These are phyloP conservation scores for Eriosoma lanigerum DNA, from an alignment of 1,140 invertebrate species.

Conservation along the genomic window DNA sequence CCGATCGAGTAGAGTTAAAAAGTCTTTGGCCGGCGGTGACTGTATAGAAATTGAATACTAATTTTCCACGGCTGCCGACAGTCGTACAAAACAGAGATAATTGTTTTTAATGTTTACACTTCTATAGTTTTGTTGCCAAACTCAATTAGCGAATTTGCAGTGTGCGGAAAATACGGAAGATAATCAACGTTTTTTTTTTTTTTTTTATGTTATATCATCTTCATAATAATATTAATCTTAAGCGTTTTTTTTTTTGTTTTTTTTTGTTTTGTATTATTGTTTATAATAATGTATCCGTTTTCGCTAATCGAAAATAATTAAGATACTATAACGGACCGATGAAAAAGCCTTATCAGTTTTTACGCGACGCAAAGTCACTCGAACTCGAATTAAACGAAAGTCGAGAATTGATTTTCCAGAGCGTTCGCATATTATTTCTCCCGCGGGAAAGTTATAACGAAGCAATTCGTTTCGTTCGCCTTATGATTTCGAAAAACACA, in stretches of 20 bases:
- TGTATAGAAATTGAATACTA: conserved; percentile 35
- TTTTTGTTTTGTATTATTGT: background rate
- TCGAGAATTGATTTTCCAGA: conserved; percentile 41
- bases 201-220: too few relatives aligned
- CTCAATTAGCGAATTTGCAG: conserved; percentile 40
- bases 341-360: conserved; percentile 39
- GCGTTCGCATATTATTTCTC: conserved; percentile 26
- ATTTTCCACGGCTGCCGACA: conserved; percentile 37
- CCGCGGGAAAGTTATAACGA: conserved; percentile 48
- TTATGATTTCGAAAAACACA: conserved; percentile 39
- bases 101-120: conserved; percentile 49
- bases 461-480: conserved; percentile 37
- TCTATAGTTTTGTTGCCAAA: conserved; percentile 43
- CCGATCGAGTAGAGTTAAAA: too few relatives aligned
- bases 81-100: conserved; percentile 16
- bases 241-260: conserved; percentile 12
- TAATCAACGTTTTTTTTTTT: conserved; percentile 16
- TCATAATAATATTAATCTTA: background rate
- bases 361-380: conserved; percentile 3
- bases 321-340: conserved; percentile 29
- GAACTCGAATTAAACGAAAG: conserved; percentile 39
- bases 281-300: conserved; percentile 1
- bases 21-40: too few relatives aligned
- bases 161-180: background rate
- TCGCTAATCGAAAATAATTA: conserved; percentile 36